Evolutionary conservation across 2,797 vertebrate genomes (phyloP).

Genomic region (Anguilla marmorata): DNA sequence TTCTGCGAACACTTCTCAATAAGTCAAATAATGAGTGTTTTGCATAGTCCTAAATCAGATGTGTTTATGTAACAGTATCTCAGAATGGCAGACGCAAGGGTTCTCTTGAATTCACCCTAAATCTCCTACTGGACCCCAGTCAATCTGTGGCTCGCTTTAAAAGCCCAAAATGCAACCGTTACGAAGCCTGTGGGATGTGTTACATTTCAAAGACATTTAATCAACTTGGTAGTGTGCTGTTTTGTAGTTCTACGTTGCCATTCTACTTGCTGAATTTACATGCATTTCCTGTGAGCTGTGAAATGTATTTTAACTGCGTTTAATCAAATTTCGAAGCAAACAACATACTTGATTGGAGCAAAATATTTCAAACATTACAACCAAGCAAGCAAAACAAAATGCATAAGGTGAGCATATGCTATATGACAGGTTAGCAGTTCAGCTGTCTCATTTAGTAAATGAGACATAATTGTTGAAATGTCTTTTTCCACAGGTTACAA

Average conservation of each 20-base stretch:
- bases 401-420: background rate
- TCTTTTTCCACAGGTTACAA: background rate
- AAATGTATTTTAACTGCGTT: background rate
- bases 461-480: background rate
- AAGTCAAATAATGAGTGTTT: background rate
- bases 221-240: background rate
- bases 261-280: background rate
- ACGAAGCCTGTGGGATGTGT: conserved; percentile 54
- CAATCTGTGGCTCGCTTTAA: conserved; percentile 60
- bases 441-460: background rate
- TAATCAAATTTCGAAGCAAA: background rate
- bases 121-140: conserved; percentile 26
- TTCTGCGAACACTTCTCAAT: background rate
- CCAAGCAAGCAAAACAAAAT: background rate
- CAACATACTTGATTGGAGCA: background rate
- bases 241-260: background rate
- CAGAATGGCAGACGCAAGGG: conserved; percentile 14
- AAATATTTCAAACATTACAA: background rate
- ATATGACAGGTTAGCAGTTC: background rate
- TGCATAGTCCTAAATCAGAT: background rate
- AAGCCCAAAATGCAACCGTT: conserved; percentile 57
- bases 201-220: conserved; percentile 56
- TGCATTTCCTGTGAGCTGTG: background rate
- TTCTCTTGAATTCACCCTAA: background rate
- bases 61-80: background rate